These are phyloP conservation scores for Tragelaphus buxtoni DNA, from an alignment of 2,113 vertebrate species.

Conservation along the genomic window DNA sequence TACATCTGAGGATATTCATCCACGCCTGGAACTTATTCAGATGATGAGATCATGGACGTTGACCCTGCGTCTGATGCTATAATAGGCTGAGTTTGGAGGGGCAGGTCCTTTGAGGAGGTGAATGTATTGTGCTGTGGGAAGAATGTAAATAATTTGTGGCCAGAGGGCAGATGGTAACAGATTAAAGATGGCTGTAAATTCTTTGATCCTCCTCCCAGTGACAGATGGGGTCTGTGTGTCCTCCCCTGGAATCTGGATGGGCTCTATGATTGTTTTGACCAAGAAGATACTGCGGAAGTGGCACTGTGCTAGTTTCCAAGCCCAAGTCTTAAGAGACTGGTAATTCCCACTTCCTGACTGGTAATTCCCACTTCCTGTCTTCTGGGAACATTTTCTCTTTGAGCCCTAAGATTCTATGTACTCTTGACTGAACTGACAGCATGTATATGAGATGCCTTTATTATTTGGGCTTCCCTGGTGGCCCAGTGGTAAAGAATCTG, in stretches of 20 bases:
- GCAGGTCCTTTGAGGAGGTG: not conserved
- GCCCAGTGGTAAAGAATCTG: not conserved
- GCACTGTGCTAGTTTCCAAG: not conserved
- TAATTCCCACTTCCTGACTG: not conserved
- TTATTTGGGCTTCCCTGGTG: not conserved
- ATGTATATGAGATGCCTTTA: not conserved
- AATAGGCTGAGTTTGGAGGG: not conserved
- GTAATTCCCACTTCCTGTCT: not conserved
- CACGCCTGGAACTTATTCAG: not conserved
- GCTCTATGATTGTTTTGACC: not conserved
- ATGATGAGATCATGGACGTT: not conserved
- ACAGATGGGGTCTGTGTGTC: not conserved
- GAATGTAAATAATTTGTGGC: slow-evolving; percentile 5
- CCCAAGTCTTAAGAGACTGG: not conserved
- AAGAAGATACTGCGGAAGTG: not conserved
- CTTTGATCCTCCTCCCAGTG: not conserved
- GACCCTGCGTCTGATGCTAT: not conserved
- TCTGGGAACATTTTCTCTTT: not conserved
- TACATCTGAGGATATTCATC: not conserved
- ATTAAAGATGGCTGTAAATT: slow-evolving; percentile 23
- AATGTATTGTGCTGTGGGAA: not conserved
- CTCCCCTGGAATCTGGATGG: not conserved
- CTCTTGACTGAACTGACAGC: not conserved
- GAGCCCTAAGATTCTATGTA: not conserved
- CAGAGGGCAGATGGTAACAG: not conserved